Evolutionary conservation across 2,888 invertebrate genomes (phyloP), one percentile per base, ranked within the genome.

Genomic region (Lutraria lutraria): DNA sequence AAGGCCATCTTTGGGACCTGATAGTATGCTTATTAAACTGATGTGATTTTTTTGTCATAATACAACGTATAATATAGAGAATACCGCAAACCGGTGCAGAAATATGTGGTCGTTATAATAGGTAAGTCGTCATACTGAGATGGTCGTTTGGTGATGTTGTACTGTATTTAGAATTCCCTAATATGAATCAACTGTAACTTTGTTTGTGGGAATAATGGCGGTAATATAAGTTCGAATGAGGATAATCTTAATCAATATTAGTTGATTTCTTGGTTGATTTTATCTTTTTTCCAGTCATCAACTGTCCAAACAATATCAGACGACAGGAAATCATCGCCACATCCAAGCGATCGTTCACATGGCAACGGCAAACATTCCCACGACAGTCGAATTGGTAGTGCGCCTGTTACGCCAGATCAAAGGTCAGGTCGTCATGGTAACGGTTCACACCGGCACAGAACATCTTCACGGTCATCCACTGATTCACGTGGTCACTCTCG

Each of bases 361-460:
- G 86, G 82, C 16, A 86, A 81, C 63, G 83, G 86, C 54, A 29
- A 29, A 21, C 53, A 79, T 54, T 81, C 76, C 31, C 63, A 81
- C 19, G 54, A 72, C 8, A 80, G 86, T 34, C 83, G 68, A 13
- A 56, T 81, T n/a, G 68, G 72, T 21, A 90, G 88, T 79, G 80
- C 53, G 4, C 86, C 88, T 34, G 72, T 54, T 12, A 86, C 90
- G 25, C 90, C 90, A 21, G 86, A 90, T 68, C 72, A 83, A 83
- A 86, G 88, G 88, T 90, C 90, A 34, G 72, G 83, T 81, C 90
- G 88, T n/a, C 86, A 88, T 19, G 81, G 88, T 43, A 81, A 85
- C 81, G 85, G 85, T 63, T 72, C 80, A 21, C 29, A 82, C 31
- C 84, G 84, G 76, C 85, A 88, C 63, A 82, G 89, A 60, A 72